A percentile compares a stretch with the other conserved stretches of the same genome.
phyloP scores from a whole-genome alignment of 2,888 invertebrate genomes.

The Pocota personata region DNA sequence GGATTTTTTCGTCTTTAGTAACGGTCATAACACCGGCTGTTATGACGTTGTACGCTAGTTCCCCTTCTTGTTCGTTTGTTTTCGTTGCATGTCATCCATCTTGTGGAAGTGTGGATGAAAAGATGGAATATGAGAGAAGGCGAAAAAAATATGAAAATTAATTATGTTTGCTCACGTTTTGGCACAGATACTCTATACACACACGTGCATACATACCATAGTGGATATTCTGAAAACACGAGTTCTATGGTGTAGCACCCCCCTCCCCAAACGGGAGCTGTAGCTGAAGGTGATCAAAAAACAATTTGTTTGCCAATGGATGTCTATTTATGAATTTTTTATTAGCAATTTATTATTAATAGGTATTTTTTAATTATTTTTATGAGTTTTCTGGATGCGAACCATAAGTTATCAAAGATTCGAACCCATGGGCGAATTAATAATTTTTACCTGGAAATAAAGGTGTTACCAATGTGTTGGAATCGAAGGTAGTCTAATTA shows the following conservation, averaged over 20 bases:
- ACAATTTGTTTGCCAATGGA: slow-evolving; percentile 44
- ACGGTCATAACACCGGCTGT: slow-evolving; percentile 65
- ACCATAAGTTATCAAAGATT: slow-evolving; percentile 48
- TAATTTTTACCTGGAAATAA: slow-evolving; percentile 46
- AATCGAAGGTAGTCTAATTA: slow-evolving; percentile 42
- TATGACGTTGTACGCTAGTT: slow-evolving; percentile 54
- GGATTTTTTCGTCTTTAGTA: slow-evolving; percentile 6
- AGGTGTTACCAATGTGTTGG: slow-evolving; percentile 62
- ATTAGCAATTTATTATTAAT: slow-evolving; percentile 24
- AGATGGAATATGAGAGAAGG: slow-evolving; percentile 48
- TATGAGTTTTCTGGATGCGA: slow-evolving; percentile 24
- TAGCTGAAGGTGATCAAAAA: slow-evolving; percentile 40
- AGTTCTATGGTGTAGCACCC: neutral
- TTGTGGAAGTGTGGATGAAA: slow-evolving; percentile 68
- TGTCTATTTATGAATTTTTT: slow-evolving; percentile 44
- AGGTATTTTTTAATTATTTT: neutral
- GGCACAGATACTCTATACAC: slow-evolving; percentile 52
- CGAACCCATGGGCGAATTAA: slow-evolving; percentile 67
- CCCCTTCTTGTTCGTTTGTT: slow-evolving; percentile 42
- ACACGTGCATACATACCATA: neutral
- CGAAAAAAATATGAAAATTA: slow-evolving; percentile 60
- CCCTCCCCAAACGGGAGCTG: slow-evolving; percentile 16
- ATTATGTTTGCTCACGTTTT: slow-evolving; percentile 73
- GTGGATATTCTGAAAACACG: neutral
- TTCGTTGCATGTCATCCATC: slow-evolving; percentile 58